These are phyloP conservation scores for Apteryx mantelli DNA, from an alignment of 2,113 vertebrate genomes.

Conservation along the genomic window DNA sequence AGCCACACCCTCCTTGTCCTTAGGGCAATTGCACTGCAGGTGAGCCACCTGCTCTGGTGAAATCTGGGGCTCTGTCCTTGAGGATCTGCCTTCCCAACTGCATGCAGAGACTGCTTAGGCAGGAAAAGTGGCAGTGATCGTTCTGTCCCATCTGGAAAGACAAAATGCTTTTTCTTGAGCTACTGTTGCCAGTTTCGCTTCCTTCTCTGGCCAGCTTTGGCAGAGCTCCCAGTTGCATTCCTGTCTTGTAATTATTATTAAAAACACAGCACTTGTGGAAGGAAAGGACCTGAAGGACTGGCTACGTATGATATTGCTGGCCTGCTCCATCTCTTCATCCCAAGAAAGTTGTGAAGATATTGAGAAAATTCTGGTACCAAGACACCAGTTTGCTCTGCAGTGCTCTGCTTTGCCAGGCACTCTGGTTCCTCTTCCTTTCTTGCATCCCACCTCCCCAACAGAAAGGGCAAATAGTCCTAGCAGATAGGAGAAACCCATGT, in stretches of 20 bases:
- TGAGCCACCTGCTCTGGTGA: too few relatives aligned
- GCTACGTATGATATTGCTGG: background rate
- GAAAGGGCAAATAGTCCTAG: background rate
- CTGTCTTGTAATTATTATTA: background rate
- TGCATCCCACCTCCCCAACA: background rate
- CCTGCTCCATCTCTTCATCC: background rate
- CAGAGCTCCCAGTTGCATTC: background rate
- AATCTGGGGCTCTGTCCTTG: too few relatives aligned
- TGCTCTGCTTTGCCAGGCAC: accelerated
- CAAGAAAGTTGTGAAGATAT: background rate
- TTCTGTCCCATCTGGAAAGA: too few relatives aligned
- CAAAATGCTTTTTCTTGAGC: too few relatives aligned
- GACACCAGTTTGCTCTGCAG: background rate
- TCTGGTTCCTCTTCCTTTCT: background rate
- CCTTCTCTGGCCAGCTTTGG: too few relatives aligned
- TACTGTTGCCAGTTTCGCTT: too few relatives aligned
- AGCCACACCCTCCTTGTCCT: too few relatives aligned
- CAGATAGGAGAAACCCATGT: too few relatives aligned
- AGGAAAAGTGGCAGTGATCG: too few relatives aligned
- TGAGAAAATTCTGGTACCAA: background rate
- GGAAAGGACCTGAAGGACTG: background rate
- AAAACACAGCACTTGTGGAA: background rate
- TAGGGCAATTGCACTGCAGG: too few relatives aligned
- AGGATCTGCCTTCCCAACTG: too few relatives aligned
- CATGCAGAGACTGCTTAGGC: too few relatives aligned